These are phyloP conservation scores for Strongylocentrotus purpuratus DNA, from an alignment of 35 echinoderm and acorn worm genomes.

Conservation along the genomic window DNA sequence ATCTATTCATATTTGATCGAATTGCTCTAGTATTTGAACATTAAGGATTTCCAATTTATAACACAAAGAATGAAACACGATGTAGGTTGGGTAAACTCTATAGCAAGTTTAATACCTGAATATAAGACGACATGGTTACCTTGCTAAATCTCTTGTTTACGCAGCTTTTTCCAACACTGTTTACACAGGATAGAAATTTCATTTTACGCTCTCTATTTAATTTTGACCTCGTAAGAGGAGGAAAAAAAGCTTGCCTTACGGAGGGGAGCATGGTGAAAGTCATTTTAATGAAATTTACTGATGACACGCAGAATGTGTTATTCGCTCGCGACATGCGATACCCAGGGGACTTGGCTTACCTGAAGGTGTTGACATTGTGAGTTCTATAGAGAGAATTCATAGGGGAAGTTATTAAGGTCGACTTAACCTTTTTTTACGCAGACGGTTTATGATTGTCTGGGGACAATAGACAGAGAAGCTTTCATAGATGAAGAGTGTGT, in stretches of 20 bases:
- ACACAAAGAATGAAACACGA: too few relatives aligned
- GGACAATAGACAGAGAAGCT: neutral
- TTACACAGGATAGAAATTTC: neutral
- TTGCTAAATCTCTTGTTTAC: constrained; percentile 4
- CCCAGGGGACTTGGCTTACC: neutral
- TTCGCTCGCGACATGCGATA: neutral
- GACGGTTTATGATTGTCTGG: neutral
- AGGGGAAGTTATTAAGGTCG: neutral
- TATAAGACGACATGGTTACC: neutral
- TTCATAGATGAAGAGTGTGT: neutral
- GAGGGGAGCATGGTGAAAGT: neutral
- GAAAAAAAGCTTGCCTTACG: neutral
- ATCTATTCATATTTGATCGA: too few relatives aligned
- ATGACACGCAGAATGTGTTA: neutral
- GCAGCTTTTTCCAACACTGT: neutral
- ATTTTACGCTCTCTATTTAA: neutral
- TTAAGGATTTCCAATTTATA: too few relatives aligned
- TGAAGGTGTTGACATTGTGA: neutral
- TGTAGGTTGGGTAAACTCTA: neutral
- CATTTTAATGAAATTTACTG: constrained; percentile 6
- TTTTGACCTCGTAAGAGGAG: neutral
- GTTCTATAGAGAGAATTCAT: neutral
- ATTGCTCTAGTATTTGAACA: too few relatives aligned
- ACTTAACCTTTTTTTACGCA: neutral
- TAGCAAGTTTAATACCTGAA: neutral